phyloP scores from a whole-genome alignment of 2,888 invertebrate species.

The Parochlus steinenii region DNA sequence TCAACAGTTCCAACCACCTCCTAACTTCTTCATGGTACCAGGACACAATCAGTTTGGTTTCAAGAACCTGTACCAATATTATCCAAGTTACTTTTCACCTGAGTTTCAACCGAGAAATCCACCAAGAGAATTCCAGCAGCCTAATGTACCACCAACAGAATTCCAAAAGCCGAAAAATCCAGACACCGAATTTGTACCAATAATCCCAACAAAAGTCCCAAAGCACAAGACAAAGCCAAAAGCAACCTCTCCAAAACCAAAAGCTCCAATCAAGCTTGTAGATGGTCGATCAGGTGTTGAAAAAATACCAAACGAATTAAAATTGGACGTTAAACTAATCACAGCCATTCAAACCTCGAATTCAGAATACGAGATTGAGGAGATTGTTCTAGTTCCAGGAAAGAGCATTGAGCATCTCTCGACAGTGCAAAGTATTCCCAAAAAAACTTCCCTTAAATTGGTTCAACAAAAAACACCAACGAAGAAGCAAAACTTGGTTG shows the following conservation, averaged over 20 bases:
- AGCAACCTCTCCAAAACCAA: conserved; percentile 10
- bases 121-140: not conserved
- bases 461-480: conserved; percentile 1
- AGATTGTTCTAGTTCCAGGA: conserved; percentile 23
- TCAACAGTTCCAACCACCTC: too few species aligned
- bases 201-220: conserved; percentile 1
- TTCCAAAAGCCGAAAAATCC: not conserved
- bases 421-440: not conserved
- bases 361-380: conserved; percentile 24
- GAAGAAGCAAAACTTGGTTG: conserved; percentile 1
- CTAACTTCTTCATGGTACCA: too few species aligned
- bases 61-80: too few species aligned
- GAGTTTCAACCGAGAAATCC: not conserved
- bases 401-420: conserved; percentile 17
- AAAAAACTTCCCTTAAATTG: not conserved
- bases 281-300: conserved; percentile 2
- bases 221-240: not conserved
- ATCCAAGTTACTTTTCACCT: too few species aligned
- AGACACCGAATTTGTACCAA: not conserved
- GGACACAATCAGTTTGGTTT: too few species aligned
- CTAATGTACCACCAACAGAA: not conserved
- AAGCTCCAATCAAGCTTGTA: conserved; percentile 8
- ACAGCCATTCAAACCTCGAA: conserved; percentile 24
- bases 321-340: conserved; percentile 19
- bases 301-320: conserved; percentile 4